phyloP scores from a whole-genome alignment of 2,797 vertebrate genomes.

The Trichosurus vulpecula region DNA sequence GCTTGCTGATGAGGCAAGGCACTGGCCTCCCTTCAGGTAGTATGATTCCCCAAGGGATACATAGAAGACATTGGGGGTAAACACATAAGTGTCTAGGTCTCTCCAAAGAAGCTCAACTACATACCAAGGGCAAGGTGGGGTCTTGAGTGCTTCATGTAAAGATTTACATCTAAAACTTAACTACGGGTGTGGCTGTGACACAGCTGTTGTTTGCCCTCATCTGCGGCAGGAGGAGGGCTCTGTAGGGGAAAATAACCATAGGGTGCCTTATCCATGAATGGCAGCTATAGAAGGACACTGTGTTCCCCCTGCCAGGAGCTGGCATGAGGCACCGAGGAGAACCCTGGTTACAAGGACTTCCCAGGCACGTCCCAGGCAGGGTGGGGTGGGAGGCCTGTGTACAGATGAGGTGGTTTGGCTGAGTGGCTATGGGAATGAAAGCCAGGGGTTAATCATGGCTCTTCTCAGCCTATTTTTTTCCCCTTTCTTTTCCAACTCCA shows the following conservation, averaged over 20 bases:
- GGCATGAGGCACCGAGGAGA: conserved; percentile 33
- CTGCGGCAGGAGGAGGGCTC: conserved; percentile 3
- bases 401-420: conserved; percentile 67
- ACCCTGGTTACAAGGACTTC: conserved; percentile 15
- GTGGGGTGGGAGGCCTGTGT: conserved; percentile 19
- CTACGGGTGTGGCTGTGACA: not conserved
- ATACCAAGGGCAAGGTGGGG: not conserved
- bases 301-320: conserved; percentile 46
- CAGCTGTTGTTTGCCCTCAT: conserved; percentile 3
- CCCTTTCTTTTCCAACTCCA: conserved; percentile 13
- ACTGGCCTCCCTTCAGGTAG: not conserved
- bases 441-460: conserved; percentile 44
- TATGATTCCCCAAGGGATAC: not conserved
- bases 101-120: not conserved
- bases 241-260: conserved; percentile 31
- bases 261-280: not conserved
- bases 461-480: not conserved
- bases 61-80: not conserved
- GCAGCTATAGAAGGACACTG: conserved; percentile 45
- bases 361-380: conserved; percentile 38
- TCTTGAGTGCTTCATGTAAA: not conserved
- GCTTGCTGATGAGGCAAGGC: not conserved
- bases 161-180: not conserved
- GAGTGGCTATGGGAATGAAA: conserved; percentile 61
- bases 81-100: not conserved